Percentiles rank a stretch among this genome's conserved stretches.
phyloP scores from a whole-genome alignment of 2,113 vertebrate species.

The Neofelis nebulosa region DNA sequence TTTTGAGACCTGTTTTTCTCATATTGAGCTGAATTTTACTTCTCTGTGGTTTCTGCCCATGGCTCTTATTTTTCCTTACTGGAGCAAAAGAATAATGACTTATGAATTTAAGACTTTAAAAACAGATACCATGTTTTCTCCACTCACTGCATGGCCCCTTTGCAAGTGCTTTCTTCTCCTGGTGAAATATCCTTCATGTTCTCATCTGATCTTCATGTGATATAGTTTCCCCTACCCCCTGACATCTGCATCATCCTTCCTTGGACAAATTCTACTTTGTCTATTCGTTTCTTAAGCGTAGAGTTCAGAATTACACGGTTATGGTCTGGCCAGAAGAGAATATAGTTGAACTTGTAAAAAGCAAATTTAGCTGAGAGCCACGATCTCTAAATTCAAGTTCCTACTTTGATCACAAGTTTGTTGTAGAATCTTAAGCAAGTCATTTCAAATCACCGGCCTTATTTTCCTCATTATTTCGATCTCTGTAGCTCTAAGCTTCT shows the following conservation, averaged over 20 bases:
- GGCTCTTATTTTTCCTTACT: background rate
- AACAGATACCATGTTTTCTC: background rate
- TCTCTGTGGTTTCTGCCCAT: background rate
- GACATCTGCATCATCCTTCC: background rate
- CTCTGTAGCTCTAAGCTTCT: background rate
- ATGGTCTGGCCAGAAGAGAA: background rate
- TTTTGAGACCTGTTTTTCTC: background rate
- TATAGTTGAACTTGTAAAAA: background rate
- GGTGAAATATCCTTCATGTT: background rate
- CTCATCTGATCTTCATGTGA: background rate
- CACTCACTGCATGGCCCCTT: background rate
- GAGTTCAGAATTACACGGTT: background rate
- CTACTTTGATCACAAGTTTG: background rate
- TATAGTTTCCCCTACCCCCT: background rate
- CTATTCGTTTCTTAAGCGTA: background rate
- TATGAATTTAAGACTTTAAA: background rate
- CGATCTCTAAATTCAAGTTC: background rate
- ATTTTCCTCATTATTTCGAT: background rate
- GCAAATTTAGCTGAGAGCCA: background rate
- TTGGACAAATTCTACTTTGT: background rate
- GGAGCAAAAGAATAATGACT: slow-evolving; percentile 7
- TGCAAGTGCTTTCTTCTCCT: background rate
- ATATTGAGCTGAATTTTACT: background rate
- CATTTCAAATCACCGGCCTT: background rate
- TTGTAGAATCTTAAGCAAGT: background rate